Evolutionary conservation across 2,113 vertebrate species (phyloP).

Genomic region (Corythornis madagascariensis): DNA sequence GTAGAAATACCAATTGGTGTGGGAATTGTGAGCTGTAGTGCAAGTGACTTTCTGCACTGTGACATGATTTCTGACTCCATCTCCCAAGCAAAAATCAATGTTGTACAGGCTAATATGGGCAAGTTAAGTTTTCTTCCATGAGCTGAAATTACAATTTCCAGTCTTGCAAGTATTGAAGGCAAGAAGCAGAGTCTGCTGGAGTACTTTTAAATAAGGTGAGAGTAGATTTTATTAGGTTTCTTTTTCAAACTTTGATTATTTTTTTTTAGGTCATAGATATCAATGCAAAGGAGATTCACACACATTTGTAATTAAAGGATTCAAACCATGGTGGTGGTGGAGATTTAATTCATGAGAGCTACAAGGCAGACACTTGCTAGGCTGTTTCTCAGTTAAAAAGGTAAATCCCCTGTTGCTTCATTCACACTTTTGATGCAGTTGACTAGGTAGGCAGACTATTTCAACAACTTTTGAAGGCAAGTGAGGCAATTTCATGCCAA

Average conservation of each 20-base stretch:
- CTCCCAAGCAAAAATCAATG: neutral
- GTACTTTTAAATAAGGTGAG: neutral
- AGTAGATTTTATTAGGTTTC: neutral
- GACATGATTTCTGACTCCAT: neutral
- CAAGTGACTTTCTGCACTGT: neutral
- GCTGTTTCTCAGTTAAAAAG: neutral
- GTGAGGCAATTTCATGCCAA: neutral
- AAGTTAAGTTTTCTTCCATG: neutral
- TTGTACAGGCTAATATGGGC: neutral
- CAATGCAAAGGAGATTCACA: neutral
- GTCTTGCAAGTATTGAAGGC: neutral
- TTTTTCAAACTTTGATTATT: neutral
- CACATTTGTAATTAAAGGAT: neutral
- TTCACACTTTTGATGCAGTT: neutral
- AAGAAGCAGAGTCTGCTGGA: neutral
- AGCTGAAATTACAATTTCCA: neutral
- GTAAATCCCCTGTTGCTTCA: neutral
- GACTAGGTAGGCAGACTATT: neutral
- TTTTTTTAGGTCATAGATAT: neutral
- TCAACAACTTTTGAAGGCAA: neutral
- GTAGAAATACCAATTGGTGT: slow-evolving; percentile 2
- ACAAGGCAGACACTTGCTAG: neutral
- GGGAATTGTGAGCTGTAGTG: neutral
- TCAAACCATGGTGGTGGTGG: neutral
- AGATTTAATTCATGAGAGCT: neutral